phyloP scores from a whole-genome alignment of 2,113 vertebrate genomes.

The Dicrurus megarhynchus region DNA sequence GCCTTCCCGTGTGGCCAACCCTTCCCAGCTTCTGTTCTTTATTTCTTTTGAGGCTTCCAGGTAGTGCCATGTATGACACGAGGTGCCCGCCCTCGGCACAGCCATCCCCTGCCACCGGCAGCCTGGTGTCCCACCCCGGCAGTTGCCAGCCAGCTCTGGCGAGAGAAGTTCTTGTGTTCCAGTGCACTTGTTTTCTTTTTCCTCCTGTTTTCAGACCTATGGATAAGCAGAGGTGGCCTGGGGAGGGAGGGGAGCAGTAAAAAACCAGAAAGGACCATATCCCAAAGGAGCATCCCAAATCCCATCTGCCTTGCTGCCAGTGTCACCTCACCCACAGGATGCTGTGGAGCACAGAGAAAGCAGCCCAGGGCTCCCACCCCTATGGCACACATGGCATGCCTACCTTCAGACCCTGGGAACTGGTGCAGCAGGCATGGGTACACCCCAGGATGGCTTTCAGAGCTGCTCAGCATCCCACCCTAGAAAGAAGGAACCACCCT shows the following conservation, averaged over 20 bases:
- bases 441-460: neutral
- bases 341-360: neutral
- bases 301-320: neutral
- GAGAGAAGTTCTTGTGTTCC: neutral
- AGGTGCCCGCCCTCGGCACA: neutral
- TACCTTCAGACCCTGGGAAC: rapidly evolving
- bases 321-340: neutral
- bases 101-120: neutral
- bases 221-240: neutral
- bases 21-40: neutral
- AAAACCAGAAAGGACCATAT: neutral
- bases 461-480: neutral
- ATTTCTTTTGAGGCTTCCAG: neutral
- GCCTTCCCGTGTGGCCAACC: neutral
- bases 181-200: neutral
- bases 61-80: neutral
- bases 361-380: neutral
- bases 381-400: neutral
- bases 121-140: rapidly evolving
- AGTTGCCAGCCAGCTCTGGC: neutral
- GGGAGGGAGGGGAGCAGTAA: neutral
- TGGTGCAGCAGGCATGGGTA: neutral
- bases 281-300: neutral
- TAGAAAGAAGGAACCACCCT: neutral
- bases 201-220: neutral